Percentiles rank a stretch among this genome's conserved stretches.
phyloP scores from a whole-genome alignment of 2,888 invertebrate genomes.

The Tanypteryx hageni region DNA sequence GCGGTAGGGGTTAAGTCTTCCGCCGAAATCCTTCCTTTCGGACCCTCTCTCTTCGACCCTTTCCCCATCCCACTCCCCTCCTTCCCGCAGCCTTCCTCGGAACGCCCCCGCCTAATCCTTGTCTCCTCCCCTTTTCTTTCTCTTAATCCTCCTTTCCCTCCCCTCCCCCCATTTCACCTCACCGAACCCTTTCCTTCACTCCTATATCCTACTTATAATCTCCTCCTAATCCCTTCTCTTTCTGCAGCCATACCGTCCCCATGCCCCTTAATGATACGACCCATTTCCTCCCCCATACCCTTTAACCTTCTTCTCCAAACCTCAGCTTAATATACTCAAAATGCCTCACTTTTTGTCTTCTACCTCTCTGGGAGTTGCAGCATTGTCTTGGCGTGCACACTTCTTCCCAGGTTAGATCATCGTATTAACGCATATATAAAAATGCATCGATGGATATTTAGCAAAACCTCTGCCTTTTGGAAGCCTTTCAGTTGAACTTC shows the following conservation, averaged over 20 bases:
- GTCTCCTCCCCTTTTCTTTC: background rate
- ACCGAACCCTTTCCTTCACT: background rate
- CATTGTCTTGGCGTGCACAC: too few species aligned
- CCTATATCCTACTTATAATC: slow-evolving; percentile 18
- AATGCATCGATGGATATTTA: too few species aligned
- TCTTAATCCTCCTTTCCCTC: background rate
- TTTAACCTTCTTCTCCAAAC: background rate
- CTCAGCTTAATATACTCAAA: too few species aligned
- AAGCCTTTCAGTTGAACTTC: too few species aligned
- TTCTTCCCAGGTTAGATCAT: too few species aligned
- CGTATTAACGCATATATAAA: too few species aligned
- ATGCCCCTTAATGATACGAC: background rate
- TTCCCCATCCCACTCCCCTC: background rate
- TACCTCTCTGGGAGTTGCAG: too few species aligned
- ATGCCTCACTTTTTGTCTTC: too few species aligned
- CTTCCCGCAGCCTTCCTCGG: background rate
- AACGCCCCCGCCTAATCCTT: slow-evolving; percentile 1
- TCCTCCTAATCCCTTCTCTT: slow-evolving; percentile 2
- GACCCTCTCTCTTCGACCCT: background rate
- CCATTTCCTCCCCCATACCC: background rate
- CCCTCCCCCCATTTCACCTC: background rate
- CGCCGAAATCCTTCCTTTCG: background rate
- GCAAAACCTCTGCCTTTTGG: too few species aligned
- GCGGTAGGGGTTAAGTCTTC: background rate
- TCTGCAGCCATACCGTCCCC: background rate